These are phyloP conservation scores for Microcebus griseorufus DNA, from an alignment of 2,113 vertebrate species.

Conservation along the genomic window DNA sequence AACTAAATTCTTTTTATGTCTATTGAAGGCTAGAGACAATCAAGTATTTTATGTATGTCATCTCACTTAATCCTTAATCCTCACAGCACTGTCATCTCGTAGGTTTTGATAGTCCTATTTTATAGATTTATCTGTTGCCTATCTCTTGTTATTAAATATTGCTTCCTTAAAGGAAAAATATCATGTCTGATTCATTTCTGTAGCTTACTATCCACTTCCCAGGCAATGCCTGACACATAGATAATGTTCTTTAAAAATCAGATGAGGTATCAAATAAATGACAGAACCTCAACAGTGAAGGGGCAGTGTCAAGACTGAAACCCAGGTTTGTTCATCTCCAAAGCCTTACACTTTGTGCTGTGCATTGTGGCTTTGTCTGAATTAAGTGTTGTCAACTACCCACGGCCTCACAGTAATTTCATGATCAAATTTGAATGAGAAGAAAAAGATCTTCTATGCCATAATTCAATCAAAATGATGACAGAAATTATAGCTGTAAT, in stretches of 20 bases:
- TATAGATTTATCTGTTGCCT: neutral
- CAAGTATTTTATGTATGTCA: neutral
- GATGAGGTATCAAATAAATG: neutral
- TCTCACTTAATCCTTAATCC: neutral
- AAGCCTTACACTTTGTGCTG: neutral
- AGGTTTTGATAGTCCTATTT: neutral
- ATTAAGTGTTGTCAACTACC: neutral
- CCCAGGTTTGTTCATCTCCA: neutral
- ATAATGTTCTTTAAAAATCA: neutral
- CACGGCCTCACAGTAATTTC: neutral
- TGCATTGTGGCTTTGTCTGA: neutral
- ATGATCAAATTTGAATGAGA: constrained; percentile 26
- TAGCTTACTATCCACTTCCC: neutral
- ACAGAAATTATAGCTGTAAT: neutral
- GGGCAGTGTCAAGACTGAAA: neutral
- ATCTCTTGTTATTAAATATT: neutral
- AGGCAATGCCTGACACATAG: neutral
- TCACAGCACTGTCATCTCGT: neutral
- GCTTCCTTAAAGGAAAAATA: constrained; percentile 1
- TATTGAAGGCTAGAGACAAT: neutral
- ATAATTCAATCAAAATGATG: neutral
- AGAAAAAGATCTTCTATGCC: neutral
- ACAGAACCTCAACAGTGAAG: neutral
- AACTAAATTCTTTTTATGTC: neutral
- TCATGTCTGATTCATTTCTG: neutral